phyloP scores from a whole-genome alignment of 35 echinoderm and acorn worm species.

The Hemicentrotus pulcherrimus region DNA sequence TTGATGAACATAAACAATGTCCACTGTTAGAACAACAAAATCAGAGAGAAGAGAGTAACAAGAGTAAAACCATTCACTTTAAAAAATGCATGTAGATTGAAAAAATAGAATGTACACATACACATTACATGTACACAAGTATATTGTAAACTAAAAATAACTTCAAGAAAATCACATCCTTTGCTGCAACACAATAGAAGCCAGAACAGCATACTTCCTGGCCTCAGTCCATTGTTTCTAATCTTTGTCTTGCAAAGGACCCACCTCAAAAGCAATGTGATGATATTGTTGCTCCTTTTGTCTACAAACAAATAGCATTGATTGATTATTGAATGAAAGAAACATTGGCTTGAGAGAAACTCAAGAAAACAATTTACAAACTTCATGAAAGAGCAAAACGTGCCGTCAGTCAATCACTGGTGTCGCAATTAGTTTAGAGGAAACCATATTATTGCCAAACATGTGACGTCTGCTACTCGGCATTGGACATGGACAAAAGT shows the following conservation, averaged over 20 bases:
- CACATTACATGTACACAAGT: no score
- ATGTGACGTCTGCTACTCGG: background rate
- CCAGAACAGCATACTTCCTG: background rate
- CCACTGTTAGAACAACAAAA: no score
- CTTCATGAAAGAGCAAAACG: background rate
- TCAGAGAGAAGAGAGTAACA: no score
- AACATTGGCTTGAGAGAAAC: no score
- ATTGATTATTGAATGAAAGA: background rate
- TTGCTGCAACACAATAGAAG: background rate
- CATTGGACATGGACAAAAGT: background rate
- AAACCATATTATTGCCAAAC: slow-evolving; percentile 3
- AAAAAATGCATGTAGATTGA: no score
- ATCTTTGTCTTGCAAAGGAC: background rate
- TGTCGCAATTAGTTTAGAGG: background rate
- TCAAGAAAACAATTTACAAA: no score
- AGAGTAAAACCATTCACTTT: no score
- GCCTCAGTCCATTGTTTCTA: background rate
- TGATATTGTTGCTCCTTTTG: background rate
- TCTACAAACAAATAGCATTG: background rate
- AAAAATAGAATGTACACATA: no score
- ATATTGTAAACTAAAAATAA: background rate
- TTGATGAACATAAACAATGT: no score
- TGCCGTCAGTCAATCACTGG: background rate
- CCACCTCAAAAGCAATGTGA: background rate
- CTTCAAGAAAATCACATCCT: background rate